Evolutionary conservation across 1,140 invertebrate genomes (phyloP).

Genomic region (Tetraneura akinire): DNA sequence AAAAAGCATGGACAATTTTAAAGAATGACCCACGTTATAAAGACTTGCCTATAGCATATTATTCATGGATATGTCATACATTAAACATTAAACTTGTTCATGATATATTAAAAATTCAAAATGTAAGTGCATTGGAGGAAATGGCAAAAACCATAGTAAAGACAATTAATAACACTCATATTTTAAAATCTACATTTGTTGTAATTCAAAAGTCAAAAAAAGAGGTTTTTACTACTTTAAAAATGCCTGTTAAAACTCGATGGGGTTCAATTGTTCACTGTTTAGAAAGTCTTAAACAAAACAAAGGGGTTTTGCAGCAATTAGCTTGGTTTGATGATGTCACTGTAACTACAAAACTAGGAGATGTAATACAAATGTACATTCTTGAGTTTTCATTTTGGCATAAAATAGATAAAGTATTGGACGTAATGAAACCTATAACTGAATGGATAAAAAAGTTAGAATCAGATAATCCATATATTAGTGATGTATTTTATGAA

Average conservation of each 20-base stretch:
- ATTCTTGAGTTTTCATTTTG: not conserved
- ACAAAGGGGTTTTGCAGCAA: not conserved
- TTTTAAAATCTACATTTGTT: not conserved
- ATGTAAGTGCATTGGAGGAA: not conserved
- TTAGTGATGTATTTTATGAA: slow-evolving; percentile 9
- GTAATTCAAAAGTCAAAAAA: slow-evolving; percentile 5
- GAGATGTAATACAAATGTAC: not conserved
- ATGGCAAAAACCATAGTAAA: slow-evolving; percentile 1
- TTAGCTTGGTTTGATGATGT: not conserved
- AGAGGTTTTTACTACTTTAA: not conserved
- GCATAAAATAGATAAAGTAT: not conserved
- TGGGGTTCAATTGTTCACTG: slow-evolving; percentile 4
- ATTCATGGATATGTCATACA: not conserved
- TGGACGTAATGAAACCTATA: not conserved
- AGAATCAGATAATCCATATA: not conserved
- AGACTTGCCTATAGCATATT: slow-evolving; percentile 8
- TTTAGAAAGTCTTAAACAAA: not conserved
- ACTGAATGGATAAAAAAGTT: no score
- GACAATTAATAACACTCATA: slow-evolving; percentile 5
- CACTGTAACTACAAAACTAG: not conserved
- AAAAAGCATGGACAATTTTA: not conserved
- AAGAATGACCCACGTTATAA: slow-evolving; percentile 4
- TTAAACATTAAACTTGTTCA: slow-evolving; percentile 1
- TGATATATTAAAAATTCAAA: not conserved
- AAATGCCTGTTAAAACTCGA: not conserved